Evolutionary conservation across 2,888 invertebrate genomes (phyloP), one percentile per base, ranked within the genome.

Genomic region (Brachynemurus nebulosus): DNA sequence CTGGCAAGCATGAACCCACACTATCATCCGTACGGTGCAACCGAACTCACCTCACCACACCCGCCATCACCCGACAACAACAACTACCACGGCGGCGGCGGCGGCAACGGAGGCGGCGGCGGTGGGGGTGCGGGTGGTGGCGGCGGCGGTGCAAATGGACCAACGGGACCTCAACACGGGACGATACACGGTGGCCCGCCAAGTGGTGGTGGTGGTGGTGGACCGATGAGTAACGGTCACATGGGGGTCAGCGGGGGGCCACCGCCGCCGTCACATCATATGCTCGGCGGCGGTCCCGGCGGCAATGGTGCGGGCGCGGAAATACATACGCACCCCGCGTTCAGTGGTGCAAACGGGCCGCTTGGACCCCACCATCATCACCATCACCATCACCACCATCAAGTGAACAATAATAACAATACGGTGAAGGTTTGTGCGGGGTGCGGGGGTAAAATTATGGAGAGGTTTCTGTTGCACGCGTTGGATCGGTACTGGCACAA

Each of bases 401-500:
- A 57, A 61, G 63, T 53, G 62, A 76, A 68, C 65, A 76, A 70
- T 65, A 74, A 69, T 58, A 70, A 68, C 55, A 69, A 68, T 59
- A 69, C 67, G 54, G 74, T 81, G 58, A 84, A 84, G 65, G 78
- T 81, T 63, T 92, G 92, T 68, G 88, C 86, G 54, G 91, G 90
- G 54, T 93, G 92, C 68, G 86, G 88, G 56, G 84, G 89, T 55
- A 84, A 88, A 71, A 92, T 92, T 62, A 78, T 84, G 57, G 92
- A 92, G 72, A 76, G 91, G 67, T 92, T 83, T 71, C 78, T 92
- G 54, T 75, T 93, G 52, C 85, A 86, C 69, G 91, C 92, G 55
- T 73, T 92, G 64, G 92, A 93, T 72, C 74, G 90, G 65, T 92
- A 89, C 69, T 93, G 93, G 93, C 93, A 93, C 71, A 89, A 90